phyloP scores from a whole-genome alignment of 2,113 vertebrate species.

The Orcinus orca region DNA sequence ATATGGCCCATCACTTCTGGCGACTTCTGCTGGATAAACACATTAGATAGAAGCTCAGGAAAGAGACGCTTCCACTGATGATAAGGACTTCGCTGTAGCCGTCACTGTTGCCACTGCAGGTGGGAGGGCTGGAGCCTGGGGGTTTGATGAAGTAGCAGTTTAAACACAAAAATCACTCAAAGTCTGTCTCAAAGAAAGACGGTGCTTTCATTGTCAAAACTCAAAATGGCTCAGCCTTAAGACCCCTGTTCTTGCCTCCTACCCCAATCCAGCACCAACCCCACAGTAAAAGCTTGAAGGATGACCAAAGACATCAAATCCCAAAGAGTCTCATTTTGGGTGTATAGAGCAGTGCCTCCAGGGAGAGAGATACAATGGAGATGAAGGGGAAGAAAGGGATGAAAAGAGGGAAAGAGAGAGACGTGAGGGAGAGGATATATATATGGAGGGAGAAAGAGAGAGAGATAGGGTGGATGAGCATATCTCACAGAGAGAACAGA shows the following conservation, averaged over 20 bases:
- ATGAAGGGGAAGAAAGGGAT: not conserved
- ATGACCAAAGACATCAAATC: not conserved
- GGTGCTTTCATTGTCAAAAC: not conserved
- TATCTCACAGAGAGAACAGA: not conserved
- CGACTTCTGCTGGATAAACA: not conserved
- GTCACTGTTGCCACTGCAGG: rapidly evolving
- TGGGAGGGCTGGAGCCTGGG: rapidly evolving
- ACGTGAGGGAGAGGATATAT: not conserved
- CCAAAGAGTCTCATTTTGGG: not conserved
- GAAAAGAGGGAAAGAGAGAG: not conserved
- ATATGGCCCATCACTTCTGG: not conserved
- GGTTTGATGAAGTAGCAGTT: not conserved
- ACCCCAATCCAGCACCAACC: not conserved
- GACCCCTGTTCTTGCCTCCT: not conserved
- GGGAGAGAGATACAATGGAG: not conserved
- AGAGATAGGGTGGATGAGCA: not conserved
- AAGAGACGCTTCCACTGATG: not conserved
- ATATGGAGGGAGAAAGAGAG: not conserved
- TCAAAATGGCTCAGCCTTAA: not conserved
- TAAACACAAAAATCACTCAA: not conserved
- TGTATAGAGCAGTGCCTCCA: rapidly evolving
- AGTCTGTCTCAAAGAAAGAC: not conserved
- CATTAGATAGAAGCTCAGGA: rapidly evolving
- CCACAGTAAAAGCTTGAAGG: not conserved
- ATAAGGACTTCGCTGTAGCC: rapidly evolving